These are phyloP conservation scores for Microctenopoma stevenorrisi DNA, from an alignment of 2,797 vertebrate species.

Conservation along the genomic window DNA sequence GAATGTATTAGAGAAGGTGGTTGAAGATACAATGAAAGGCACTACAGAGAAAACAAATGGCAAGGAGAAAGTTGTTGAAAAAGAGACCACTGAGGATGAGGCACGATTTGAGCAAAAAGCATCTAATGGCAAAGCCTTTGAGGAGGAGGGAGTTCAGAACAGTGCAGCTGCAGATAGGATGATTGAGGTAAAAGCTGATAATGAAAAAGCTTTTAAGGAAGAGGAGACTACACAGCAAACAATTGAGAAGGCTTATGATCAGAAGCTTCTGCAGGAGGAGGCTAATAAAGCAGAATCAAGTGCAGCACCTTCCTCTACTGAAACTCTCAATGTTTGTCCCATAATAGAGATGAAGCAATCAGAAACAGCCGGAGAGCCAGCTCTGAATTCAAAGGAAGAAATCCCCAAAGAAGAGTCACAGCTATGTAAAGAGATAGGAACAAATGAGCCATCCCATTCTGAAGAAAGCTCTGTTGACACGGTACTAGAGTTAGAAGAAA, in stretches of 20 bases:
- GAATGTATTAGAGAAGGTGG: constrained; percentile 4
- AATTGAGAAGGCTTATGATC: constrained; percentile 35
- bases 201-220: constrained; percentile 29
- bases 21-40: constrained; percentile 20
- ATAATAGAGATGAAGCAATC: constrained; percentile 40
- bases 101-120: constrained; percentile 29
- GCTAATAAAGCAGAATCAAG: constrained; percentile 33
- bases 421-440: constrained; percentile 31
- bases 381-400: too few relatives aligned
- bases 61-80: constrained; percentile 19
- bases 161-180: constrained; percentile 16
- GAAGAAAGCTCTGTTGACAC: constrained; percentile 31
- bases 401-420: constrained; percentile 36
- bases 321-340: constrained; percentile 31
- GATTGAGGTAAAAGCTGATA: constrained; percentile 41
- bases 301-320: constrained; percentile 11
- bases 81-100: constrained; percentile 9
- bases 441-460: constrained; percentile 12
- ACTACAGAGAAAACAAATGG: background rate
- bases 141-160: constrained; percentile 24
- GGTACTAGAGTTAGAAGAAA: constrained; percentile 28
- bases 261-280: constrained; percentile 34
- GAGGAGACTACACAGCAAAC: constrained; percentile 28
- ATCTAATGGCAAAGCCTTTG: constrained; percentile 30
- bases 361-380: too few relatives aligned